Percentiles rank a stretch among this genome's conserved stretches.
Evolutionary conservation across 64 coral and sea anemone genomes (phyloP).

Genomic region (Montipora efflorescens): DNA sequence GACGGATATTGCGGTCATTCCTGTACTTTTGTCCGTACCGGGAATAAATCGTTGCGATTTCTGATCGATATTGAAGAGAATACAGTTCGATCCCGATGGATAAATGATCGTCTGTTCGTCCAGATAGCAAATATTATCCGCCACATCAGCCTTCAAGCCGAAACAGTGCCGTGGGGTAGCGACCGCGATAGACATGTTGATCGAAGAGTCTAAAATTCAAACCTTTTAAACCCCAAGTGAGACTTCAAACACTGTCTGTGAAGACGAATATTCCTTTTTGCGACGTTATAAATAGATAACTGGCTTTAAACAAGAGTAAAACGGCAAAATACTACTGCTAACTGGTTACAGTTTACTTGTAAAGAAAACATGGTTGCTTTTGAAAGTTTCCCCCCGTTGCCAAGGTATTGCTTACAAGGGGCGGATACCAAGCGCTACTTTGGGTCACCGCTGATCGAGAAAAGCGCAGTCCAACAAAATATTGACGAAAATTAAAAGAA

Average conservation of each 20-base stretch:
- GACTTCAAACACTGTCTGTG: not conserved
- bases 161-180: slow-evolving; percentile 94
- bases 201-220: not conserved
- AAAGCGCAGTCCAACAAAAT: not conserved
- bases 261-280: not conserved
- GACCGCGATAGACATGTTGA: slow-evolving; percentile 94
- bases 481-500: no score
- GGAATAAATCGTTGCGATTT: slow-evolving; percentile 99
- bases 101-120: slow-evolving; percentile 99
- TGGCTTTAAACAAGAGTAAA: not conserved
- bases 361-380: not conserved
- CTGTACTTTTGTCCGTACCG: slow-evolving; percentile 94
- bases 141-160: slow-evolving; percentile 95
- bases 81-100: slow-evolving; percentile 97
- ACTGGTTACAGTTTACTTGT: not conserved
- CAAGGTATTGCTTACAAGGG: slow-evolving; percentile 10
- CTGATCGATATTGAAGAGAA: slow-evolving; percentile 98
- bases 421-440: slow-evolving; percentile 19
- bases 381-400: slow-evolving; percentile 13
- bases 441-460: slow-evolving; percentile 1
- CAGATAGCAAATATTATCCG: slow-evolving; percentile 93
- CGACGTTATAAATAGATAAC: not conserved
- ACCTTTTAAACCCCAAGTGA: not conserved
- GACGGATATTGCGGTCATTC: slow-evolving; percentile 95
- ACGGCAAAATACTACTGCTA: not conserved